A percentile compares a stretch with the other conserved stretches of the same genome.
phyloP scores from a whole-genome alignment of 2,113 vertebrate genomes.

The Syrrhaptes paradoxus region DNA sequence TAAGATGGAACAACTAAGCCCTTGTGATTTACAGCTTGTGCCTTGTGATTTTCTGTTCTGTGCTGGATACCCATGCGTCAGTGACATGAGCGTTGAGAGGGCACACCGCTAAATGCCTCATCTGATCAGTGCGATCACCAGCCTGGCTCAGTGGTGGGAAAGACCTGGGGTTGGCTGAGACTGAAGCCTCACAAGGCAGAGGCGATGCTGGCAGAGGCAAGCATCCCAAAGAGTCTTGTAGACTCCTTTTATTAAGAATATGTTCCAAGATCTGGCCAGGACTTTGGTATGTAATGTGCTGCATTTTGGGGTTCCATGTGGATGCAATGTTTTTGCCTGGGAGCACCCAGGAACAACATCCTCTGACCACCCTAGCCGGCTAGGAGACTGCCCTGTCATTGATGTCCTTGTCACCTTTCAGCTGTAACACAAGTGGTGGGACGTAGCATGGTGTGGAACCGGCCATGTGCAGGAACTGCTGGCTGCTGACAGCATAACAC shows the following conservation, averaged over 20 bases:
- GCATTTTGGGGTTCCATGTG: background rate
- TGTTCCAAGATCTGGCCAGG: background rate
- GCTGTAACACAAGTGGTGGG: background rate
- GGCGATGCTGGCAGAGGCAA: background rate
- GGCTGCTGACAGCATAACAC: accelerated
- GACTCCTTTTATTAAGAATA: background rate
- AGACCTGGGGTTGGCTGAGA: background rate
- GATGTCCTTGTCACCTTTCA: background rate
- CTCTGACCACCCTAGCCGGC: background rate
- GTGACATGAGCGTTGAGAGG: background rate
- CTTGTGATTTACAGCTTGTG: conserved; percentile 37
- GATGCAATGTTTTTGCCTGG: background rate
- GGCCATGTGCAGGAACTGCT: accelerated
- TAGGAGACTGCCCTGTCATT: background rate
- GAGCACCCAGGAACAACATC: background rate
- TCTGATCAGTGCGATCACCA: background rate
- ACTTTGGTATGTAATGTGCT: background rate
- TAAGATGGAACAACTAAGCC: conserved; percentile 23
- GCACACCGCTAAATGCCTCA: background rate
- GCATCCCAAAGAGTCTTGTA: background rate
- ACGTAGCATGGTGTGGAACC: background rate
- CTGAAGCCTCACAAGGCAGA: background rate
- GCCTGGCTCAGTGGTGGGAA: background rate
- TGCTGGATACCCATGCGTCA: background rate
- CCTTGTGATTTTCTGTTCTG: conserved; percentile 29